A percentile compares a stretch with the other conserved stretches of the same genome.
Evolutionary conservation across 1,140 invertebrate genomes (phyloP).

Genomic region (Plutomurus gul): DNA sequence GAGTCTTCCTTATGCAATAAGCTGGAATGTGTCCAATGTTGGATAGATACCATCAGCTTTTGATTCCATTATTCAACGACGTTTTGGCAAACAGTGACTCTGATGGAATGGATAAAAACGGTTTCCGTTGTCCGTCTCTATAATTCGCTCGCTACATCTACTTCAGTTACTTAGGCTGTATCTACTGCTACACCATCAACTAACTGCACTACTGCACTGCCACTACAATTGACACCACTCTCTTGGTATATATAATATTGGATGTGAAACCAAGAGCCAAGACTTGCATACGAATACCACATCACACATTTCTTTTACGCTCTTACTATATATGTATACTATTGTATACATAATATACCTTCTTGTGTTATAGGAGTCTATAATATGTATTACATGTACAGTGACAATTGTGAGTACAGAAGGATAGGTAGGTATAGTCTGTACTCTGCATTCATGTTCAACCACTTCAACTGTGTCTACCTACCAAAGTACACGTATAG

Average conservation of each 20-base stretch:
- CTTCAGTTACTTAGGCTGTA: not conserved
- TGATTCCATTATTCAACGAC: slow-evolving; percentile 38
- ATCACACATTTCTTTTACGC: too few species aligned
- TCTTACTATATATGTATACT: not conserved
- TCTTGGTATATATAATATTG: too few species aligned
- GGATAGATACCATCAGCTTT: slow-evolving; percentile 35
- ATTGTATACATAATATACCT: not conserved
- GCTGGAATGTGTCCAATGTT: slow-evolving; percentile 36
- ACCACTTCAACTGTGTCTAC: too few species aligned
- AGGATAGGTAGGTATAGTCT: not conserved
- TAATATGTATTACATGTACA: not conserved
- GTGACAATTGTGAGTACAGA: not conserved
- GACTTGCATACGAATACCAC: too few species aligned
- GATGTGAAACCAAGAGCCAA: too few species aligned
- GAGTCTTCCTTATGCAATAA: slow-evolving; percentile 13
- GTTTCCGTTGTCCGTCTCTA: slow-evolving; percentile 22
- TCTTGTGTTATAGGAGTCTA: not conserved
- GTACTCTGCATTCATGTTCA: too few species aligned
- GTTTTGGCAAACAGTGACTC: slow-evolving; percentile 37
- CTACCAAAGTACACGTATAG: not conserved
- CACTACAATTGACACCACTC: too few species aligned
- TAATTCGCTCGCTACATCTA: slow-evolving; percentile 3
- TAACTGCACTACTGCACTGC: too few species aligned
- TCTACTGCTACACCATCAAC: not conserved
- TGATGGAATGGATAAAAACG: slow-evolving; percentile 39